Base-by-base conservation (phyloP, 2,888 invertebrate species). In the Dinocampus coccinellae region DNA sequence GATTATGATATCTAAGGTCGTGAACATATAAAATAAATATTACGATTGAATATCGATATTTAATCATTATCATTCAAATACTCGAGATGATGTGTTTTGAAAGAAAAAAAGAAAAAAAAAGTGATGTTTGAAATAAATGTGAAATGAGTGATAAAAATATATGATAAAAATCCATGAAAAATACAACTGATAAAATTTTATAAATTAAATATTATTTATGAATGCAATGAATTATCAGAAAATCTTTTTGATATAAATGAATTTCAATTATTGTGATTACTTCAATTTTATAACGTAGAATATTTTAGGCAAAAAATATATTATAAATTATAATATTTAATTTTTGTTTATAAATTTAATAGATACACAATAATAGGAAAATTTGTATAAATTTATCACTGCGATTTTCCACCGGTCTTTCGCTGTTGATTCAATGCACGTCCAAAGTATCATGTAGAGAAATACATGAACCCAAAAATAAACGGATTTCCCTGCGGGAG, bases 401-500 rank as follows among this genome's bases (percentile, higher is more conserved):
- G 7, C 13, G 9, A 22, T 42, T 63, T 26, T 20, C 24, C 20
- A 64, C 47, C 20, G 34, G 47, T 24, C 39, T 16, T 10, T 36
- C 10, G 20, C n/a, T 26, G 57, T 36, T 13, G 16, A 39, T 39
- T 22, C n/a, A 13, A 55, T 57, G 66, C 26, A 42, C 55, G 26
- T 66, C 39, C 66, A 57, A 57, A 66, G 39, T 47, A 47, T 24
- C 66, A 24, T 57, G 66, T 57, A 36, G 66, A 66, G 66, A 66
- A 66, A 24, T 20, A 24, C n/a, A 57, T 33, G 20, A 24, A 57
- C 39, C 66, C 66, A 70, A 76, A 77, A 77, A 77, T 77, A 77
- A 75, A 74, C 72, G 72, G 72, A 70, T 67, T 77, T 76, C 68
- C 75, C 69, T 74, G 77, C 74, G 72, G 73, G 75, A 77, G 76